Percentiles rank a stretch among this genome's conserved stretches.
Conservation (phyloP, 2,113 vertebrate genomes). For the Tor tambroides region DNA sequence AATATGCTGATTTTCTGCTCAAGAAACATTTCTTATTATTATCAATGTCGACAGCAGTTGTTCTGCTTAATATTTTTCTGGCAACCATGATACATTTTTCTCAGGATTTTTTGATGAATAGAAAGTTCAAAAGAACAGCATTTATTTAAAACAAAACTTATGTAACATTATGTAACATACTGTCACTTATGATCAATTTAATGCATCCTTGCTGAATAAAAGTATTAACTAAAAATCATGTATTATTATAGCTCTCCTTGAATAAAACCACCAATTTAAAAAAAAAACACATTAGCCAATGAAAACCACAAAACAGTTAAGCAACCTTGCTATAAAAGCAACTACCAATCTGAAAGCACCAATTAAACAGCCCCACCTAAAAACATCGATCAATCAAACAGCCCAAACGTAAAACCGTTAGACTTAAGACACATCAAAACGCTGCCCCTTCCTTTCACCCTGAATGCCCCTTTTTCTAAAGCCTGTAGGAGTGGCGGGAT, state of each 20-base stretch:
- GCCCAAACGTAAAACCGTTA: not conserved
- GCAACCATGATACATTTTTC: too few relatives aligned
- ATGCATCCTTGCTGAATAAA: not conserved
- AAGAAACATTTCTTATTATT: too few relatives aligned
- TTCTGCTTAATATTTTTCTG: too few relatives aligned
- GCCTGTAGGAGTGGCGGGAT: slow-evolving; percentile 2
- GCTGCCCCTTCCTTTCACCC: slow-evolving; percentile 19
- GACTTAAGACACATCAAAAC: not conserved
- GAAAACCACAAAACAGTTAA: not conserved
- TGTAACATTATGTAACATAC: not conserved
- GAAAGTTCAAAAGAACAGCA: not conserved
- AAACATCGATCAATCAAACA: not conserved
- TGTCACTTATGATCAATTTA: not conserved
- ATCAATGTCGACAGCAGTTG: too few relatives aligned
- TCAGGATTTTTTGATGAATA: not conserved
- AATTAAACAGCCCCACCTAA: not conserved
- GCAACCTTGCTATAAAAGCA: not conserved
- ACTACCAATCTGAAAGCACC: slow-evolving; percentile 3
- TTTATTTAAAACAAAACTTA: not conserved
- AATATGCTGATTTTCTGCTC: not conserved
- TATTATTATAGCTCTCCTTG: not conserved
- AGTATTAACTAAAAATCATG: not conserved
- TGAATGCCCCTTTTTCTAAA: not conserved
- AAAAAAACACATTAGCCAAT: too few relatives aligned
- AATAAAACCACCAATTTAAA: not conserved